Evolutionary conservation across 2,113 vertebrate genomes (phyloP), one percentile per base, ranked within the genome.

Genomic region (Nerophis ophidion): DNA sequence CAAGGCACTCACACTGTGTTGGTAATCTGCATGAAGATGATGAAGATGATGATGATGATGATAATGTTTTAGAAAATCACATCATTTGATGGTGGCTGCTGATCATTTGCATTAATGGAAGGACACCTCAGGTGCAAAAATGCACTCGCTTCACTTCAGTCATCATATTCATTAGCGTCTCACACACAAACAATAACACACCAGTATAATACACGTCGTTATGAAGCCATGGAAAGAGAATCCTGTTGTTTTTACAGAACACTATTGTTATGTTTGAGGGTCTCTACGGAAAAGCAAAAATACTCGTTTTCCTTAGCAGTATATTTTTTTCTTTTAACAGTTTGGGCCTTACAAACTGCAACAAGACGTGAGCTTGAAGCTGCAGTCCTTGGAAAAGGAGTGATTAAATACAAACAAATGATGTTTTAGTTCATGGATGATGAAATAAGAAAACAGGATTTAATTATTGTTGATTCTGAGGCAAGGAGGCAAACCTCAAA

Each of bases 181-280:
- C 52, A 26, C 38, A 55, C 63, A 56, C 61, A 71, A 51, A 61
- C 34, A n/a, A 4, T 35, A 8, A n/a, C 52, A 36, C 34, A 71
- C 66, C 7, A 78, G 81, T 82, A 49, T 81, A 80, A 82, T 77
- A 19, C 52, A 45, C 58, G 19, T 67, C 54, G 26, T 34, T 58
- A 58, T 40, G 59, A 79, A 84, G 68, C 69, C 75, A 65, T 80
- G 71, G 76, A 75, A 66, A 81, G 83, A 81, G 84, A 86, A 89
- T 83, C 85, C 83, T 82, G 52, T 36, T 70, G 60, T 85, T 75
- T 83, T 62, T 73, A 70, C 68, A 35, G 80, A 75, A 75, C 65
- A 67, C 72, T 72, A 63, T 73, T 16, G 15, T 55, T 16, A 10
- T 13, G 49, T 26, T 13, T 13, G 6, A 14, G 26, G 49, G 8